Percentiles rank a stretch among this genome's conserved stretches.
phyloP scores from a whole-genome alignment of 2,888 invertebrate species.

The Iphiclides podalirius region DNA sequence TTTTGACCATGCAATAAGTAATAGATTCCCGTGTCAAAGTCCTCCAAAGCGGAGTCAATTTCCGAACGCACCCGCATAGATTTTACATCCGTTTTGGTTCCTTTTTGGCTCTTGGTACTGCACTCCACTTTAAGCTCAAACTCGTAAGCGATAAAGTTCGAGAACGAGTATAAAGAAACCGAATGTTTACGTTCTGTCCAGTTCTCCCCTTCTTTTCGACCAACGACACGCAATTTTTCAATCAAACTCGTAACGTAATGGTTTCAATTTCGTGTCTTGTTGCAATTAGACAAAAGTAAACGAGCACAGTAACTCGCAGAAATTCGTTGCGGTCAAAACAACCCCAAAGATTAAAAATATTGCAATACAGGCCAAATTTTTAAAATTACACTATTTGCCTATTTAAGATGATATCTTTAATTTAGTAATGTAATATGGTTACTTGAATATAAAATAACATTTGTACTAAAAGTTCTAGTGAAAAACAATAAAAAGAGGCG shows the following conservation, averaged over 20 bases:
- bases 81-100: constrained; percentile 32
- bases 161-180: constrained; percentile 16
- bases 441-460: too few species aligned
- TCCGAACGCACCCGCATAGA: constrained; percentile 54
- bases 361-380: too few species aligned
- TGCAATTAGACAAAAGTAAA: constrained; percentile 32
- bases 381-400: too few species aligned
- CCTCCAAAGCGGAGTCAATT: constrained; percentile 46
- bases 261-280: constrained; percentile 35
- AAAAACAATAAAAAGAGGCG: too few species aligned
- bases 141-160: constrained; percentile 33
- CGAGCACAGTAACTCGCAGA: constrained; percentile 7
- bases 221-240: constrained; percentile 72
- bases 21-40: constrained; percentile 33
- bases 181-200: constrained; percentile 26
- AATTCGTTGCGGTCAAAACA: constrained; percentile 19
- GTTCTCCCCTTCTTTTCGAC: constrained; percentile 53
- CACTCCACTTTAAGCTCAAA: constrained; percentile 33
- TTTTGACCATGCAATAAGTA: constrained; percentile 23
- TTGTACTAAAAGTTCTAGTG: too few species aligned
- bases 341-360: too few species aligned
- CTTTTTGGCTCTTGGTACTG: constrained; percentile 27
- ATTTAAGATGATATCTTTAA: too few species aligned
- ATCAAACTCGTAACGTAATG: constrained; percentile 44
- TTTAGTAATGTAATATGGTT: too few species aligned